Conservation (phyloP, 1,140 invertebrate species). For the Dinoponera quadriceps region DNA sequence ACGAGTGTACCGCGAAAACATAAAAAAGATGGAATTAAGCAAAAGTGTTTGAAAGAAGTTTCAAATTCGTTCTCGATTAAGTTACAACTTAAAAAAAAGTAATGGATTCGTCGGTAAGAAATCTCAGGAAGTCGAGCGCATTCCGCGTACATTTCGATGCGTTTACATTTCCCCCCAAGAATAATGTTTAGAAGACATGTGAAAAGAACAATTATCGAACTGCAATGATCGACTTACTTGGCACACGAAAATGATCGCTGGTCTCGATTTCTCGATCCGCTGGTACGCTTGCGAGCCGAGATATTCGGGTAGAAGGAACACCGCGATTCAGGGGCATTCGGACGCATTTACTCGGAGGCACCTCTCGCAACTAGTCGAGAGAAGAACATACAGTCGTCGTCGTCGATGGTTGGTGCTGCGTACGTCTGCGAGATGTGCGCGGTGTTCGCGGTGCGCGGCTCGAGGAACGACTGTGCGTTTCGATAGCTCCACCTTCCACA, state of each 20-base stretch:
- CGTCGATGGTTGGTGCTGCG: background rate
- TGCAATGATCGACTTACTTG: constrained; percentile 3
- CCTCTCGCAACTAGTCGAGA: background rate
- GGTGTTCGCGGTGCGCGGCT: constrained; percentile 63
- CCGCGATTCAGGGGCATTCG: background rate
- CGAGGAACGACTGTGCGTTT: constrained; percentile 81
- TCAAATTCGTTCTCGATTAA: no score
- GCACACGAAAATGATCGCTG: background rate
- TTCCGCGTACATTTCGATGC: no score
- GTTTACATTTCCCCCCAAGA: no score
- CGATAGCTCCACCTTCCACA: constrained; percentile 71
- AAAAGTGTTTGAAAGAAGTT: no score
- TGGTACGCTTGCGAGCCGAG: background rate
- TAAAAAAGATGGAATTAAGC: background rate
- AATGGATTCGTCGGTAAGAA: background rate
- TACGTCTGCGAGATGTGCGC: constrained; percentile 24
- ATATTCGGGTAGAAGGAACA: background rate
- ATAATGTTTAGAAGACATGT: no score
- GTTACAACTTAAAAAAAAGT: no score
- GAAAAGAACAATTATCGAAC: no score
- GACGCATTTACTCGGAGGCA: background rate
- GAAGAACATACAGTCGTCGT: background rate
- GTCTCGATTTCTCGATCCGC: background rate
- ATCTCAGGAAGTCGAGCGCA: background rate
- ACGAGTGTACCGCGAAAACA: no score